Evolutionary conservation across 2,797 vertebrate species (phyloP).

Genomic region (Myioborus melanocephalus): DNA sequence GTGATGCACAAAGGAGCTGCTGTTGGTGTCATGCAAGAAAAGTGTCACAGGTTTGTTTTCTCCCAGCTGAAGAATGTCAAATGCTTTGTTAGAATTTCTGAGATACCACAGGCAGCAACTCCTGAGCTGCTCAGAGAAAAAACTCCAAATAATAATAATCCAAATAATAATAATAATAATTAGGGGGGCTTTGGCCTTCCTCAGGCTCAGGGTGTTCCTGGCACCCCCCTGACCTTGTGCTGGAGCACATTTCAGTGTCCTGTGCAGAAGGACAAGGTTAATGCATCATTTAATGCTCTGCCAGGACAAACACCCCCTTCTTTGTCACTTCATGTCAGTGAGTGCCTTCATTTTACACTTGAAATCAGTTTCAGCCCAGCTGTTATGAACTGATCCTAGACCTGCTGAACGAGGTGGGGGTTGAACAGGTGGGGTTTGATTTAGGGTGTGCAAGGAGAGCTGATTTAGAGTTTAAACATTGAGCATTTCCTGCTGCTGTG

Average conservation of each 20-base stretch:
- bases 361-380: not conserved
- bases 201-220: not conserved
- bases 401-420: not conserved
- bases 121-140: not conserved
- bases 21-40: not conserved
- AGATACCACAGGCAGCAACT: not conserved
- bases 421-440: not conserved
- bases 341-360: not conserved
- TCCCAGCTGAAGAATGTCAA: not conserved
- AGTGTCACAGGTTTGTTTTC: not conserved
- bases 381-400: fast-evolving
- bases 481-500: not conserved
- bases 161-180: not conserved
- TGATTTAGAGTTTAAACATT: fast-evolving
- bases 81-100: not conserved
- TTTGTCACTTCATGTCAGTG: not conserved
- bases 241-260: not conserved
- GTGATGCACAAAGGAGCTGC: not conserved
- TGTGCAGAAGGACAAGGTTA: not conserved
- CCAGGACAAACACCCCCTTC: not conserved
- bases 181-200: not conserved
- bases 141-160: not conserved
- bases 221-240: not conserved
- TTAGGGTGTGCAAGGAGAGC: not conserved
- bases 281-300: not conserved